phyloP scores from a whole-genome alignment of 2,888 invertebrate species.

The Isoperla grammatica region DNA sequence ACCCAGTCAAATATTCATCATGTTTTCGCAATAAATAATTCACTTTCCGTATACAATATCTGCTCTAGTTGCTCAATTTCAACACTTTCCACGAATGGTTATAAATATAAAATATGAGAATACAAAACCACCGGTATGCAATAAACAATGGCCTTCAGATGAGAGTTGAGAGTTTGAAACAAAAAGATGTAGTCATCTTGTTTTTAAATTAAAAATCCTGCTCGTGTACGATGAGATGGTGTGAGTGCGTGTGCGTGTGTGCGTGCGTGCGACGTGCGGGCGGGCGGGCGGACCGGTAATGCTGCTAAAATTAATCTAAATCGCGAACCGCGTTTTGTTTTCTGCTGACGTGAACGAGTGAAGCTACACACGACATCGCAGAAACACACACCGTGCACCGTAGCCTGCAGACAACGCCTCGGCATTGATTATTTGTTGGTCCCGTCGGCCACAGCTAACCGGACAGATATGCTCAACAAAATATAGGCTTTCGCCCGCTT shows the following conservation, averaged over 20 bases:
- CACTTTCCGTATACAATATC: too few relatives aligned
- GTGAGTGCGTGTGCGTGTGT: too few relatives aligned
- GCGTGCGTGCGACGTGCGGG: too few relatives aligned
- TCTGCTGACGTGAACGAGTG: slow-evolving; percentile 11
- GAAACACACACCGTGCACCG: slow-evolving; percentile 1
- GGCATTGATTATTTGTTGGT: slow-evolving; percentile 18
- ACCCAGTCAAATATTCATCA: too few relatives aligned
- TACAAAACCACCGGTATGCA: slow-evolving; percentile 1
- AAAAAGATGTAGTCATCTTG: slow-evolving; percentile 9
- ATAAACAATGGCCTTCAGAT: slow-evolving; percentile 9
- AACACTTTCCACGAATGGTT: slow-evolving; percentile 1
- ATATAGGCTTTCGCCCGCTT: slow-evolving; percentile 2
- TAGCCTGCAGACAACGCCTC: background rate
- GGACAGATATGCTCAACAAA: slow-evolving; percentile 7
- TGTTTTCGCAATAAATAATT: too few relatives aligned
- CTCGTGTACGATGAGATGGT: too few relatives aligned
- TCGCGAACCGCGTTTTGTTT: slow-evolving; percentile 2
- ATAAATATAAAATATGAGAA: background rate
- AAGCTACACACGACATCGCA: background rate
- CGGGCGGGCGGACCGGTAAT: too few relatives aligned
- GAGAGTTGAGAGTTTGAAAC: slow-evolving; percentile 7
- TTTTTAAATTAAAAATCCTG: background rate
- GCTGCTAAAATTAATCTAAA: slow-evolving; percentile 9
- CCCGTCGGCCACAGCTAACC: slow-evolving; percentile 4
- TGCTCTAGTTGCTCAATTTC: slow-evolving; percentile 7